A percentile compares a stretch with the other conserved stretches of the same genome.
Conservation (phyloP, 2,113 vertebrate species). For the Sigmodon hispidus region DNA sequence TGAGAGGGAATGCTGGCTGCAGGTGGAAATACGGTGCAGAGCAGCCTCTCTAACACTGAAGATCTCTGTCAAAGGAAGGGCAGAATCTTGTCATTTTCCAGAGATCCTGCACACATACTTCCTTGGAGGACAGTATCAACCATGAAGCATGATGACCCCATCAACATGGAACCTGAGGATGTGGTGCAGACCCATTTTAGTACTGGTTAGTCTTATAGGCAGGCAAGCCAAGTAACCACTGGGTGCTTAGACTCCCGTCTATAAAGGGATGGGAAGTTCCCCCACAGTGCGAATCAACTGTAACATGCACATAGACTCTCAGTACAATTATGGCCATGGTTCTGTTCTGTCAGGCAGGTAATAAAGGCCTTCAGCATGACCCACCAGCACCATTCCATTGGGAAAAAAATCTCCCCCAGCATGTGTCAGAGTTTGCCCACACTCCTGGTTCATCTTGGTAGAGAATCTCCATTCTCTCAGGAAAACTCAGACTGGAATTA, state of each 20-base stretch:
- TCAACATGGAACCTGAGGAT: not conserved
- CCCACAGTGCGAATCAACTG: not conserved
- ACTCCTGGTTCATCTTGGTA: no score
- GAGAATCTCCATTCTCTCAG: not conserved
- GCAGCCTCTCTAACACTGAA: not conserved
- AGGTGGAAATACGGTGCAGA: not conserved
- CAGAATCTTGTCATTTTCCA: no score
- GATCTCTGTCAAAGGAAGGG: not conserved
- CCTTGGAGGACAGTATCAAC: accelerated
- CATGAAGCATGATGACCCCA: not conserved
- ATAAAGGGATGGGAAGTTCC: accelerated
- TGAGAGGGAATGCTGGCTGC: not conserved
- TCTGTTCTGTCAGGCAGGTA: not conserved
- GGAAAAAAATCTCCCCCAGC: no score
- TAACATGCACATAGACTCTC: not conserved
- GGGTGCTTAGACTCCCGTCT: not conserved
- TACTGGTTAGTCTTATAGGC: no score
- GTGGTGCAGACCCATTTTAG: no score
- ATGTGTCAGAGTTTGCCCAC: accelerated
- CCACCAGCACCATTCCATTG: no score
- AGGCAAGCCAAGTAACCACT: no score
- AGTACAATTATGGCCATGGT: no score
- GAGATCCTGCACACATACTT: not conserved
- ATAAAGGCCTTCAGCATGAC: not conserved
- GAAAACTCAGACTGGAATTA: no score